Evolutionary conservation across 2,797 vertebrate species (phyloP).

Genomic region (Chlorospingus semifuscus): DNA sequence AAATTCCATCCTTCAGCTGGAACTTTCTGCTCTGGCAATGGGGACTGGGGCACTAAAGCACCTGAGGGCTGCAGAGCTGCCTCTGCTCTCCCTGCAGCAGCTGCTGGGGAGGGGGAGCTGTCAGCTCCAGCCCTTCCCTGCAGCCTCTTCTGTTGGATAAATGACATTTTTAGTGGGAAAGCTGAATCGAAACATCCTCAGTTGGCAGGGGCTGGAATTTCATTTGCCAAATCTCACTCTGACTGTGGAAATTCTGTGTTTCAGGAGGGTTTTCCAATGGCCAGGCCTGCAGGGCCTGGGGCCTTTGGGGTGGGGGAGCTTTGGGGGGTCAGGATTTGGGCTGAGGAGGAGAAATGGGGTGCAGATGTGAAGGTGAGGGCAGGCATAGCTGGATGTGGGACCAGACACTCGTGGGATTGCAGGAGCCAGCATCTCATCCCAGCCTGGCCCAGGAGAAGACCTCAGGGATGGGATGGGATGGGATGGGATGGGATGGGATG

Average conservation of each 20-base stretch:
- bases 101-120: neutral
- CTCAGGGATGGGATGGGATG: accelerated
- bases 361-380: neutral
- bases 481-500: neutral
- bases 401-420: neutral
- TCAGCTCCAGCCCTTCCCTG: neutral
- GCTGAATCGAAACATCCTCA: neutral
- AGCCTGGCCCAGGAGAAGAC: neutral
- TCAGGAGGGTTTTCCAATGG: neutral
- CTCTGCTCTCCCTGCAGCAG: neutral
- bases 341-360: neutral
- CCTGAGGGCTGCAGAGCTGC: neutral
- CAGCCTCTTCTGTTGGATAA: neutral
- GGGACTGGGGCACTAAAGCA: neutral
- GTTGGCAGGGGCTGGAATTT: neutral
- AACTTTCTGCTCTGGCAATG: neutral
- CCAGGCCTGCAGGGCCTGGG: neutral
- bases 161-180: neutral
- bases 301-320: neutral
- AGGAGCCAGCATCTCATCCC: neutral
- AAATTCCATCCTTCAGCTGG: neutral
- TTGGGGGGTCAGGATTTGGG: neutral
- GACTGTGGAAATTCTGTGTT: neutral
- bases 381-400: neutral
- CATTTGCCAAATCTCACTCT: neutral